Conservation (phyloP, 1,140 invertebrate species). For the Dinothrombium tinctorium region DNA sequence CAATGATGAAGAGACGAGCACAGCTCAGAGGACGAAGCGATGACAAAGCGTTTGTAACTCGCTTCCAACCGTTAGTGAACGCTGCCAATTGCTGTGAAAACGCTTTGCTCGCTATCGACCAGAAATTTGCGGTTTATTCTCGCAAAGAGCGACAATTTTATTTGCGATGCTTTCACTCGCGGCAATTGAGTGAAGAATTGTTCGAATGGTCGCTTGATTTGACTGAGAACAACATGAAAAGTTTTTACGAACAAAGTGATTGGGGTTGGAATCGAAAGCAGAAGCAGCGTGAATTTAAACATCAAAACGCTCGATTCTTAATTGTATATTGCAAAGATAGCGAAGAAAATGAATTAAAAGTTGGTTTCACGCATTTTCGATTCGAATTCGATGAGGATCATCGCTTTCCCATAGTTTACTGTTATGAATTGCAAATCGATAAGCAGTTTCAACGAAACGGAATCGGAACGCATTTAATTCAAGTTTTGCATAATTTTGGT, state of each 20-base stretch:
- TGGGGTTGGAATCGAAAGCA: constrained; percentile 17
- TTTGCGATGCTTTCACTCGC: too few relatives aligned
- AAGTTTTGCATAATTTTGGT: constrained; percentile 11
- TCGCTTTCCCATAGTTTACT: constrained; percentile 13
- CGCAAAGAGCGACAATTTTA: too few relatives aligned
- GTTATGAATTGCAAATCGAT: constrained; percentile 16
- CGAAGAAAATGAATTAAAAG: constrained; percentile 1
- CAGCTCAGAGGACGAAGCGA: too few relatives aligned
- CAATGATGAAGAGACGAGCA: too few relatives aligned
- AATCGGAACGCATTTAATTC: constrained; percentile 14
- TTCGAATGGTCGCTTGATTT: constrained; percentile 14
- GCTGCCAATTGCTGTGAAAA: too few relatives aligned
- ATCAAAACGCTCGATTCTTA: constrained; percentile 15
- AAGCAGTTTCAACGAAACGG: constrained; percentile 12
- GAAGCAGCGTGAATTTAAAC: constrained; percentile 15
- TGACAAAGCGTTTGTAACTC: too few relatives aligned
- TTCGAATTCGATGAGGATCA: constrained; percentile 15
- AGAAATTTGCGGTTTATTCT: too few relatives aligned
- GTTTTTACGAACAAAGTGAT: constrained; percentile 14
- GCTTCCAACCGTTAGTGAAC: too few relatives aligned
- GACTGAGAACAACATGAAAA: constrained; percentile 16
- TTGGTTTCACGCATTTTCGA: constrained; percentile 16
- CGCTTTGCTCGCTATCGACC: too few relatives aligned
- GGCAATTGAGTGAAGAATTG: constrained; percentile 4
- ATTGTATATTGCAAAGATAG: constrained; percentile 9